Evolutionary conservation across 1,140 invertebrate species (phyloP).

Genomic region (Brachionus paranguensis): DNA sequence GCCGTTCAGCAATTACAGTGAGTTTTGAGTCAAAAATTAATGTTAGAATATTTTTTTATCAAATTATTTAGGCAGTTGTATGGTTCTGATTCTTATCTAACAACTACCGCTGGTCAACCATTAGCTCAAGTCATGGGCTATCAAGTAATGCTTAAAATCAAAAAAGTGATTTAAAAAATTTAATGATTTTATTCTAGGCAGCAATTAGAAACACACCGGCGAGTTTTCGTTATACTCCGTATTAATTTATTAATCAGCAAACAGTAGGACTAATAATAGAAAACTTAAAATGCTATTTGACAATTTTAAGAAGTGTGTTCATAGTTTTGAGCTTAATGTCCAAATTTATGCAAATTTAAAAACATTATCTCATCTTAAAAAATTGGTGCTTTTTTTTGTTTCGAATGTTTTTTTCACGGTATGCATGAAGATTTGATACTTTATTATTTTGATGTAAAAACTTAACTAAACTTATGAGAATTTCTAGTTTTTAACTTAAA

Average conservation of each 20-base stretch:
- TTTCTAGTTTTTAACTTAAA: neutral
- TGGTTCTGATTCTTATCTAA: constrained; percentile 22
- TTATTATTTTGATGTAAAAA: neutral
- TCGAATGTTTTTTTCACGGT: neutral
- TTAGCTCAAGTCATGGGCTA: constrained; percentile 12
- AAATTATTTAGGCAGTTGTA: neutral
- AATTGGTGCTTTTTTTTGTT: neutral
- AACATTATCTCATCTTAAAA: neutral
- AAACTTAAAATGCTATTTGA: neutral
- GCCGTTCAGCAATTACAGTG: constrained; percentile 16
- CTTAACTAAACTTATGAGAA: neutral
- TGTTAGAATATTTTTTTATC: neutral
- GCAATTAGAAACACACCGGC: neutral
- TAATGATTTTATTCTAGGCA: neutral
- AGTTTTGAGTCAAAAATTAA: neutral
- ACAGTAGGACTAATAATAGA: neutral
- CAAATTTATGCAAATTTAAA: neutral
- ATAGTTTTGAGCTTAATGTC: neutral
- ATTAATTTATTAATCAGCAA: neutral
- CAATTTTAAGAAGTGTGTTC: neutral
- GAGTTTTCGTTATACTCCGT: constrained; percentile 14
- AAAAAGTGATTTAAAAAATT: neutral
- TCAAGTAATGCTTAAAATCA: neutral
- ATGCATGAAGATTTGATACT: neutral
- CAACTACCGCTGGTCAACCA: constrained; percentile 8